These are phyloP conservation scores for Drosophila virilis DNA, from an alignment of 1,140 invertebrate species.

Conservation along the genomic window DNA sequence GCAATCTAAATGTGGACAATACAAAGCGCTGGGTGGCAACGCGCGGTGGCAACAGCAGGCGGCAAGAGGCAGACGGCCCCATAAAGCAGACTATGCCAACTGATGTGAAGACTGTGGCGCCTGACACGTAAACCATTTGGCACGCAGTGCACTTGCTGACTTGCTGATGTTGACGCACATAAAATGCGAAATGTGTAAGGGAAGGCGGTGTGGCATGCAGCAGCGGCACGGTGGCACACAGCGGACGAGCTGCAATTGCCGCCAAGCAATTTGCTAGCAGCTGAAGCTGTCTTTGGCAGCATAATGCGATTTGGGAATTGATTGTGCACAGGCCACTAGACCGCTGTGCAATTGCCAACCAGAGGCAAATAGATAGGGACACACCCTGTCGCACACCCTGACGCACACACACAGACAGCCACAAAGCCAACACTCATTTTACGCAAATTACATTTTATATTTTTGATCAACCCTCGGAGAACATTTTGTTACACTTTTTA, in stretches of 20 bases:
- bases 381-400: background rate
- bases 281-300: conserved; percentile 44
- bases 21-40: conserved; percentile 16
- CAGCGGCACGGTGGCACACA: background rate
- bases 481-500: conserved; percentile 58
- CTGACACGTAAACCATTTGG: conserved; percentile 79
- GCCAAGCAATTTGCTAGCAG: conserved; percentile 65
- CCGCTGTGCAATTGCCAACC: conserved; percentile 49
- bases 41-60: background rate
- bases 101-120: conserved; percentile 29
- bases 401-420: background rate
- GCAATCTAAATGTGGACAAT: conserved; percentile 32
- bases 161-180: conserved; percentile 78
- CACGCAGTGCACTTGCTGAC: conserved; percentile 77
- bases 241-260: background rate
- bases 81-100: background rate
- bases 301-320: conserved; percentile 81
- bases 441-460: conserved; percentile 71
- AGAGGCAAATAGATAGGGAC: background rate
- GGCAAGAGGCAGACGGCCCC: background rate
- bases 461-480: conserved; percentile 1
- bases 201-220: background rate
- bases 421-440: conserved; percentile 54
- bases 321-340: conserved; percentile 70
- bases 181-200: conserved; percentile 68